Conservation (phyloP, 2,888 invertebrate genomes). For the Tuta absoluta region DNA sequence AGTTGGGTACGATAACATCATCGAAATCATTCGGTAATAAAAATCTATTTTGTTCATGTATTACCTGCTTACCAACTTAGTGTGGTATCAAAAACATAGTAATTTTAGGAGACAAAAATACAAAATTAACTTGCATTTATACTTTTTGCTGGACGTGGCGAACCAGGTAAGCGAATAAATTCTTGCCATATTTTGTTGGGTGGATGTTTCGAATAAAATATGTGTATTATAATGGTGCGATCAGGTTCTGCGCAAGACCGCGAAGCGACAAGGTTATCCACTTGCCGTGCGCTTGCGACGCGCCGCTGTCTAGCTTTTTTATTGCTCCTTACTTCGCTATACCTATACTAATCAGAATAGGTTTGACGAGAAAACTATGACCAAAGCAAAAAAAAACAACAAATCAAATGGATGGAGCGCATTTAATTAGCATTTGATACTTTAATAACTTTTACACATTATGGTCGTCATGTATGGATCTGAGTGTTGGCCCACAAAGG, state of each 20-base stretch:
- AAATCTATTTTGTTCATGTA: background rate
- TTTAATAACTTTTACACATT: no score
- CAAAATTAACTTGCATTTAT: conserved; percentile 18
- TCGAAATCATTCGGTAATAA: no score
- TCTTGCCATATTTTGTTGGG: conserved; percentile 22
- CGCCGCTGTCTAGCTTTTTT: conserved; percentile 39
- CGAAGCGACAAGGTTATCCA: conserved; percentile 54
- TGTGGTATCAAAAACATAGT: background rate
- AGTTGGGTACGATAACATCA: no score
- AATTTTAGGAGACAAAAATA: background rate
- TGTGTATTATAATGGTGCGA: conserved; percentile 33
- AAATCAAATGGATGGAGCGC: background rate
- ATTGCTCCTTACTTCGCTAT: conserved; percentile 11
- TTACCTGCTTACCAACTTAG: background rate
- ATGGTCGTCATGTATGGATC: no score
- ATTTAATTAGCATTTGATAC: no score
- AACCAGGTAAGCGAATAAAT: conserved; percentile 19
- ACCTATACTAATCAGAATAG: background rate
- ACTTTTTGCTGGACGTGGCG: background rate
- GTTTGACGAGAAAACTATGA: conserved; percentile 11
- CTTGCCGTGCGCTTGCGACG: conserved; percentile 36
- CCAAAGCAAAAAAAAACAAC: background rate
- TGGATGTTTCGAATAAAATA: conserved; percentile 38
- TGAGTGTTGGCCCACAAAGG: no score
- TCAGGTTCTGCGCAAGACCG: conserved; percentile 45